Conservation (phyloP, 2,888 invertebrate genomes). For the Spatulosminthurus flaviceps region DNA sequence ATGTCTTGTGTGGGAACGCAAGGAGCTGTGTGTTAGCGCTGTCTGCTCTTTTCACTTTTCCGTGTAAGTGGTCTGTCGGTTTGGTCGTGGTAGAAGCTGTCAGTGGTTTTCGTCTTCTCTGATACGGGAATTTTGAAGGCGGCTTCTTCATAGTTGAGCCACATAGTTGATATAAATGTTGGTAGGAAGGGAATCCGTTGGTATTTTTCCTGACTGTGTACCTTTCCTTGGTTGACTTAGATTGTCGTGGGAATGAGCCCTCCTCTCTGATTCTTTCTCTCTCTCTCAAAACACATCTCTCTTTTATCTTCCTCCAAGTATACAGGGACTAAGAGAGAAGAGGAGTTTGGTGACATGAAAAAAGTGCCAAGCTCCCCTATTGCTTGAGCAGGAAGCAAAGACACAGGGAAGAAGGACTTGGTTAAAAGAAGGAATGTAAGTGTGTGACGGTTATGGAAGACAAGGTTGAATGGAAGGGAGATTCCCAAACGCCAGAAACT, state of each 20-base stretch:
- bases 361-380: not conserved
- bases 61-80: slow-evolving; percentile 32
- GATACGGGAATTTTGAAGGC: slow-evolving; percentile 20
- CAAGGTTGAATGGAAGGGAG: not conserved
- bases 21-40: not conserved
- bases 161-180: not conserved
- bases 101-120: slow-evolving; percentile 27
- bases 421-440: slow-evolving; percentile 7
- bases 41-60: slow-evolving; percentile 26
- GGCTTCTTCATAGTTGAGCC: not conserved
- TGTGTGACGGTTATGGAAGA: slow-evolving; percentile 31
- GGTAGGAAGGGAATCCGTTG: slow-evolving; percentile 21
- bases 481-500: not conserved
- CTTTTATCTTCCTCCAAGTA: not conserved
- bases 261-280: slow-evolving; percentile 30
- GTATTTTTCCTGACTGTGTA: slow-evolving; percentile 14
- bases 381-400: not conserved
- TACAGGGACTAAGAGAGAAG: too few relatives aligned
- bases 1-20: not conserved
- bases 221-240: slow-evolving; percentile 12
- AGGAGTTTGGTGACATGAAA: not conserved
- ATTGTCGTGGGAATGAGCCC: slow-evolving; percentile 43
- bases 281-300: not conserved
- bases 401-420: not conserved
- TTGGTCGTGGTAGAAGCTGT: slow-evolving; percentile 29